A percentile compares a stretch with the other conserved stretches of the same genome.
Conservation (phyloP, 2,888 invertebrate species). For the Drosophila rellima region DNA sequence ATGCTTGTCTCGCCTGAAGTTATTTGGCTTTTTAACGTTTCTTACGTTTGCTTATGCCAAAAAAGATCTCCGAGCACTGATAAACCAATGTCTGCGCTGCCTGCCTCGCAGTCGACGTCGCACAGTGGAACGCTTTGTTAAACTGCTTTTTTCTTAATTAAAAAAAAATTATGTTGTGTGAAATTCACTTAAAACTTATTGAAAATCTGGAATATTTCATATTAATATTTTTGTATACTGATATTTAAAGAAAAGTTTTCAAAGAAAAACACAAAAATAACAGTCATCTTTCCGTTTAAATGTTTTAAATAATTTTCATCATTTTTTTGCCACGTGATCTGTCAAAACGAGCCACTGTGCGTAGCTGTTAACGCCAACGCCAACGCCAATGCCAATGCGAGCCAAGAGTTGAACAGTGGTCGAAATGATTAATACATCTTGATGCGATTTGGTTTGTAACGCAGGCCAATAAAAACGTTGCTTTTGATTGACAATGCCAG, state of each 20-base stretch:
- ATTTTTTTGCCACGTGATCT: not conserved
- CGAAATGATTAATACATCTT: slow-evolving; percentile 81
- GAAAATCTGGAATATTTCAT: too few species aligned
- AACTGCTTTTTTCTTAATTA: not conserved
- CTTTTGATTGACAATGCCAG: slow-evolving; percentile 78
- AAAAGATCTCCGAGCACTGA: slow-evolving; percentile 68
- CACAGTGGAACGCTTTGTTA: not conserved
- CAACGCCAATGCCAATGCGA: slow-evolving; percentile 45
- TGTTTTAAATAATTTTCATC: too few species aligned
- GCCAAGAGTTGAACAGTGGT: slow-evolving; percentile 50
- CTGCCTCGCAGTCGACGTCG: slow-evolving; percentile 19
- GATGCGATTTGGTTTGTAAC: slow-evolving; percentile 80
- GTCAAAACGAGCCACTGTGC: not conserved
- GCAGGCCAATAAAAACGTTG: slow-evolving; percentile 75
- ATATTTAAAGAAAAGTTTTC: too few species aligned
- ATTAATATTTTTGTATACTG: too few species aligned
- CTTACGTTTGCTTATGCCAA: slow-evolving; percentile 67
- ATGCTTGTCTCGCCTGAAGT: slow-evolving; percentile 79
- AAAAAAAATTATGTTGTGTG: too few species aligned
- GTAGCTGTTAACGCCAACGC: slow-evolving; percentile 26
- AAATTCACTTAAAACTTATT: too few species aligned
- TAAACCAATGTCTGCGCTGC: slow-evolving; percentile 55
- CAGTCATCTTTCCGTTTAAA: too few species aligned
- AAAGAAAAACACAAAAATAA: too few species aligned
- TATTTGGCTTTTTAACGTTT: slow-evolving; percentile 72